Evolutionary conservation across 2,113 vertebrate genomes (phyloP).

Genomic region (Harpagus bidentatus): DNA sequence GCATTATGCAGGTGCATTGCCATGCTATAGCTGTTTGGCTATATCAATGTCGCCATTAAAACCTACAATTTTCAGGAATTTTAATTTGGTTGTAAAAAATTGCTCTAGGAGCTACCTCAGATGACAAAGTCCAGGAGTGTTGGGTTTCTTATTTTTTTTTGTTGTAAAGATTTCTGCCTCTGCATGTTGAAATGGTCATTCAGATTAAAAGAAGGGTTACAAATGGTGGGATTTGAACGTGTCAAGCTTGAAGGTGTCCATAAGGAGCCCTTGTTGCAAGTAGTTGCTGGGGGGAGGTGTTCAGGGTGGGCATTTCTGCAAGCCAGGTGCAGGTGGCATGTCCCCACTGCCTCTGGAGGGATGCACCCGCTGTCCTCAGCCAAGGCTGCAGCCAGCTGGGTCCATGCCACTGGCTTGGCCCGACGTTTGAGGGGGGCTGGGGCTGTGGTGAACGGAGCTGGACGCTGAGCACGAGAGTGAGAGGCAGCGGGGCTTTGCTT

Average conservation of each 20-base stretch:
- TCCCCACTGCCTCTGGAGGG: not conserved
- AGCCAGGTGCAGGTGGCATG: fast-evolving
- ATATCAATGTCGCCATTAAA: not conserved
- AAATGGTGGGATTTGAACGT: fast-evolving
- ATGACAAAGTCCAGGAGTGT: not conserved
- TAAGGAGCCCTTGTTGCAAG: not conserved
- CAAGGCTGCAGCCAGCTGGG: not conserved
- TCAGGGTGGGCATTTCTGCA: not conserved
- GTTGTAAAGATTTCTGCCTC: not conserved
- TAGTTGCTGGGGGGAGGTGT: fast-evolving
- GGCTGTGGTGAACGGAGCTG: not conserved
- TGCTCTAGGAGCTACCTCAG: not conserved
- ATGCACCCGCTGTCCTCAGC: not conserved
- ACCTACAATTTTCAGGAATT: not conserved
- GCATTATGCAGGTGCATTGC: not conserved
- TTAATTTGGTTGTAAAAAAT: constrained; percentile 3
- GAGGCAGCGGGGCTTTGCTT: not conserved
- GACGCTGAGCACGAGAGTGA: fast-evolving
- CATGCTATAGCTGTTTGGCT: not conserved
- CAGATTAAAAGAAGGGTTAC: not conserved
- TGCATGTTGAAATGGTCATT: fast-evolving
- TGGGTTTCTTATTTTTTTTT: too few species aligned
- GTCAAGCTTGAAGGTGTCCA: not conserved
- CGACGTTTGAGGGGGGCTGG: fast-evolving
- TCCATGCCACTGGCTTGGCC: not conserved